phyloP scores from a whole-genome alignment of 2,888 invertebrate genomes.

The Heliconius hortense region DNA sequence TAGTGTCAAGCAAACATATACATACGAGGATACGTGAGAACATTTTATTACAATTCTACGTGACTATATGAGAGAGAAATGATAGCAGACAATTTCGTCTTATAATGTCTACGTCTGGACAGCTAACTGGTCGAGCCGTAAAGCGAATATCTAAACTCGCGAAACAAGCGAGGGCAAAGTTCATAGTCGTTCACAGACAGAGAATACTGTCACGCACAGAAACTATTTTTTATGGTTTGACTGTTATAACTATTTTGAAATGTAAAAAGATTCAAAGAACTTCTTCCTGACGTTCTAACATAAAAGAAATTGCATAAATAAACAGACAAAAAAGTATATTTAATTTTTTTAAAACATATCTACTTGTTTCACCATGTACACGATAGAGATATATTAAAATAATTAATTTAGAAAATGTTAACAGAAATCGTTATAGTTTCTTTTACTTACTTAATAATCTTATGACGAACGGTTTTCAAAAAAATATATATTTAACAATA shows the following conservation, averaged over 20 bases:
- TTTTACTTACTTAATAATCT: not conserved
- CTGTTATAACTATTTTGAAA: not conserved
- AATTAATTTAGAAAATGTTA: not conserved
- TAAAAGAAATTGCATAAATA: not conserved
- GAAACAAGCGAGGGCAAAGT: conserved; percentile 63
- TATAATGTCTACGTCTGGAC: conserved; percentile 19
- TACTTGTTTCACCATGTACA: not conserved
- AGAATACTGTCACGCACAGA: conserved; percentile 19
- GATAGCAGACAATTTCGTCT: conserved; percentile 12
- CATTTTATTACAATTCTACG: conserved; percentile 17
- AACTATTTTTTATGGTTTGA: conserved; percentile 1
- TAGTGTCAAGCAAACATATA: conserved; percentile 13
- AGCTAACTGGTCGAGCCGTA: conserved; percentile 23
- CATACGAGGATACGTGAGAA: conserved; percentile 1
- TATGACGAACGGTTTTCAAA: not conserved
- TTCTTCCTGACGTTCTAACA: not conserved
- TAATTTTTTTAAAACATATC: too few species aligned
- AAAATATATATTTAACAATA: not conserved
- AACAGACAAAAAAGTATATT: too few species aligned
- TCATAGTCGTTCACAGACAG: conserved; percentile 64
- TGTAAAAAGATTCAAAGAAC: not conserved
- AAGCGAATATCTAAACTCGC: conserved; percentile 39
- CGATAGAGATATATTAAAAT: too few species aligned
- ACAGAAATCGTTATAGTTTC: not conserved
- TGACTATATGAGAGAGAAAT: conserved; percentile 12